A percentile compares a stretch with the other conserved stretches of the same genome.
Conservation (phyloP, 2,888 invertebrate genomes). For the Gortyna flavago region DNA sequence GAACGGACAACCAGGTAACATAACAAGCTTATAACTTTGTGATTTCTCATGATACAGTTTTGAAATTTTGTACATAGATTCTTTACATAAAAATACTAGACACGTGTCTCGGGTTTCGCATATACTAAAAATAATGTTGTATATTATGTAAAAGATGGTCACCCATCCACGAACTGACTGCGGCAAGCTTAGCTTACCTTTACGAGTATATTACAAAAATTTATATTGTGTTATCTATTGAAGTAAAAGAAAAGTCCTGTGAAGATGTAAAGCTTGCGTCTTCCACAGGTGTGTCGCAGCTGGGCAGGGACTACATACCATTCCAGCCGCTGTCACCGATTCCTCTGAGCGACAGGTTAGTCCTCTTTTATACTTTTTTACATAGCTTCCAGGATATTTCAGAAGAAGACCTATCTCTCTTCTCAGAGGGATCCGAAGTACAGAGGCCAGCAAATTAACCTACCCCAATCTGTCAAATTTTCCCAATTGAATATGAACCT, state of each 20-base stretch:
- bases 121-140: no score
- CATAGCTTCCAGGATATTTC: background rate
- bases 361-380: conserved; percentile 24
- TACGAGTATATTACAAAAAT: background rate
- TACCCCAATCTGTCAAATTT: no score
- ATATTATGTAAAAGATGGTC: background rate
- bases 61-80: no score
- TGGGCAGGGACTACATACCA: conserved; percentile 74
- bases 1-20: no score
- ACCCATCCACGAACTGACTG: background rate
- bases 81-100: no score
- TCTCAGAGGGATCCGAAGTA: background rate
- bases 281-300: conserved; percentile 77
- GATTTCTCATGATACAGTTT: no score
- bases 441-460: no score
- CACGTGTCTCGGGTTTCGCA: no score
- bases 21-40: no score
- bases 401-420: background rate
- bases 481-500: no score
- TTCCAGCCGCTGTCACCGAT: conserved; percentile 79
- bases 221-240: background rate
- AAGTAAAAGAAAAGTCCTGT: background rate
- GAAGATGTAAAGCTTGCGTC: conserved; percentile 3
- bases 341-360: conserved; percentile 81
- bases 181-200: background rate